Evolutionary conservation across 1,140 invertebrate genomes (phyloP), one percentile per base, ranked within the genome.

Genomic region (Leucophenga varia): DNA sequence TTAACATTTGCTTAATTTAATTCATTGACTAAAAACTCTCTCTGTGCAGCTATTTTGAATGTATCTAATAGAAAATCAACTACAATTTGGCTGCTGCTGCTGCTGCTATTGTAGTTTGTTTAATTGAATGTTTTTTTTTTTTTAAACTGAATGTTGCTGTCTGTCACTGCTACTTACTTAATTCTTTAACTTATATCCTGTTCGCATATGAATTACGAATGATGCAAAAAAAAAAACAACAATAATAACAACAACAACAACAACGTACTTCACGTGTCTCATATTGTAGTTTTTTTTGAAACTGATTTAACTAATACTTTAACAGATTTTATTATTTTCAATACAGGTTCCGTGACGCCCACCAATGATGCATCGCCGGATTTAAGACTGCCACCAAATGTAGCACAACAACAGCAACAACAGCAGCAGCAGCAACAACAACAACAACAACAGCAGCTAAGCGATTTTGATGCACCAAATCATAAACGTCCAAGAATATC

Each of bases 401-500:
- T 39, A 76, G 76, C 51, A 21, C 70, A 73, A 30, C 57, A 64
- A 38, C 68, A 69, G 13, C 61, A 60, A 6, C 59, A 71, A 1
- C 61, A 67, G 1, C 65, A 70, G 1, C 64, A 68, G 5, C 64
- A 71, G 4, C 69, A 70, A 3, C 69, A 65, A 1, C 54, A 53
- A 6, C 54, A 58, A 12, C 60, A 63, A 4, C 60, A 64, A 13
- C 77, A 78, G 30, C 79, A 80, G 36, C 79, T 81, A 44, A 78
- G 80, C 41, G 89, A 93, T 64, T 91, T 92, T 72, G 90, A 92
- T 72, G 86, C 87, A 41, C 87, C 87, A 42, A 82, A 90, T 65
- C 84, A 75, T 70, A 93, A 93, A 78, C 82, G 88, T 70, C 82
- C 88, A 51, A 84, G 90, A 71, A 85, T 91, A 71, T 84, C 83